A percentile compares a stretch with the other conserved stretches of the same genome.
Evolutionary conservation across 1,140 invertebrate genomes (phyloP).

Genomic region (Drosophila auraria): DNA sequence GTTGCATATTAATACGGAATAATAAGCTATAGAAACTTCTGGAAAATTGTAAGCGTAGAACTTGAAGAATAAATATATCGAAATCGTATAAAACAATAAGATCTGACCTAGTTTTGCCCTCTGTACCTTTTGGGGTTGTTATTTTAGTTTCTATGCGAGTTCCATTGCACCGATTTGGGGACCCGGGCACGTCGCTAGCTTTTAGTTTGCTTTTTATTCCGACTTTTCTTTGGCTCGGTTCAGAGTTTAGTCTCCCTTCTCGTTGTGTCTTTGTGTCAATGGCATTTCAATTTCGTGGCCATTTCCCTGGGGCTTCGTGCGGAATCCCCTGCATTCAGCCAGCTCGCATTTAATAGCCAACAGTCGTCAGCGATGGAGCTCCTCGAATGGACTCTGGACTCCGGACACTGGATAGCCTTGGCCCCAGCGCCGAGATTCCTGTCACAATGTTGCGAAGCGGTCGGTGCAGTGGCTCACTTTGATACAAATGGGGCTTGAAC

Average conservation of each 20-base stretch:
- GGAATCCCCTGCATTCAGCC: conserved; percentile 32
- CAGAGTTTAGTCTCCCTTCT: not conserved
- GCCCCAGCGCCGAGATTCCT: conserved; percentile 9
- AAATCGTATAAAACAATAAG: no score
- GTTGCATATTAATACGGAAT: no score
- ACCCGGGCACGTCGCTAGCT: conserved; percentile 33
- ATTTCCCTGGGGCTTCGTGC: conserved; percentile 23
- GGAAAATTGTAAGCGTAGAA: no score
- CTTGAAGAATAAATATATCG: no score
- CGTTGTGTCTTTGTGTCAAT: conserved; percentile 35
- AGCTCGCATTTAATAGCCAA: conserved; percentile 32
- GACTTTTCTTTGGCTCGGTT: not conserved
- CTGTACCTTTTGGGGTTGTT: not conserved
- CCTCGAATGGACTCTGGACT: not conserved
- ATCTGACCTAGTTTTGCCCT: not conserved
- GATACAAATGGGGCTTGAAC: not conserved
- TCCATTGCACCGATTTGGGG: conserved; percentile 33
- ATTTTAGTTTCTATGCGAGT: conserved; percentile 13
- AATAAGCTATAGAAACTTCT: no score
- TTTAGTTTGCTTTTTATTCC: not conserved
- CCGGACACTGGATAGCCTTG: not conserved
- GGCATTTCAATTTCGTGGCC: conserved; percentile 53
- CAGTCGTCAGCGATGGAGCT: no score
- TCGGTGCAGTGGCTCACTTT: conserved; percentile 12
- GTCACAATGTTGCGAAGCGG: conserved; percentile 28